Evolutionary conservation across 1,140 invertebrate species (phyloP).

Genomic region (Neodiprion pinetum): DNA sequence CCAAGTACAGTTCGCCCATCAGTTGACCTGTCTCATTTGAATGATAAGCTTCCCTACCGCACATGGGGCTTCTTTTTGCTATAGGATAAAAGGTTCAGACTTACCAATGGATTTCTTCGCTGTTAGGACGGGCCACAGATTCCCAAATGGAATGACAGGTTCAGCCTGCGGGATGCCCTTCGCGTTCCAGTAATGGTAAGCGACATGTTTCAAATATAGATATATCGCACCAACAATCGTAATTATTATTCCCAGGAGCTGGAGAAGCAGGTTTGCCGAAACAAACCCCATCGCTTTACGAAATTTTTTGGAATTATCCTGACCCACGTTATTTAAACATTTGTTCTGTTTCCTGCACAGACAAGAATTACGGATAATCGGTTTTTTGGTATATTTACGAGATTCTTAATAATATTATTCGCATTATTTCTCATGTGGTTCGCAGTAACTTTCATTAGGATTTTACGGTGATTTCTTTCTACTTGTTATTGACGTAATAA

Average conservation of each 20-base stretch:
- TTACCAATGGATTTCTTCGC: background rate
- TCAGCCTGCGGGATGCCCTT: background rate
- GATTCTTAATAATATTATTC: no score
- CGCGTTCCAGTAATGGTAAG: background rate
- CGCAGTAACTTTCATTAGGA: no score
- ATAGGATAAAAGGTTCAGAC: background rate
- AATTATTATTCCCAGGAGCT: background rate
- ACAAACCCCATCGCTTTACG: background rate
- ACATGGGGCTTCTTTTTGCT: background rate
- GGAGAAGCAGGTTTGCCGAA: background rate
- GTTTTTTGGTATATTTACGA: no score
- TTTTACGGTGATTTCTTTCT: no score
- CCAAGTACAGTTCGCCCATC: slow-evolving; percentile 27
- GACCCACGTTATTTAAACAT: no score
- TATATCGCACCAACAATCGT: background rate
- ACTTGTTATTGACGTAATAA: no score
- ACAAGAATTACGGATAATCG: no score
- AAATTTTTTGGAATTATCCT: no score
- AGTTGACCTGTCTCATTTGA: slow-evolving; percentile 28
- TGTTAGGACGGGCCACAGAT: background rate
- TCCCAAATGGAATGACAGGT: background rate
- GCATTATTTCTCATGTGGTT: no score
- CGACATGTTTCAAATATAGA: background rate
- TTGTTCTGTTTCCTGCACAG: no score
- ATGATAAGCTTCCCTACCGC: background rate